Conservation (phyloP, 1,140 invertebrate species). For the Ceratina calcarata region DNA sequence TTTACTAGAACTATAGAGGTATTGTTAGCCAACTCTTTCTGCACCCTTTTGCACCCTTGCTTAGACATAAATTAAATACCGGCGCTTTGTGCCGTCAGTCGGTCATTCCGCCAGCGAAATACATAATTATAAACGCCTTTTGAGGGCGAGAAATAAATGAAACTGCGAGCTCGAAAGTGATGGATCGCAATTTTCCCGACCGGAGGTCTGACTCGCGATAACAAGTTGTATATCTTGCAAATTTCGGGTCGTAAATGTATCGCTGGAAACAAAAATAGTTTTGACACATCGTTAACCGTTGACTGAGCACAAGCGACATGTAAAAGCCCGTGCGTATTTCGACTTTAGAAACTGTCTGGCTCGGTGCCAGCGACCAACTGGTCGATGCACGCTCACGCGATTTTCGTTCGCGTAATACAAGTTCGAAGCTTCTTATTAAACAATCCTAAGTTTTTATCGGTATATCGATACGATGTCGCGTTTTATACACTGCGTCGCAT, state of each 20-base stretch:
- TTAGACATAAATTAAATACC: constrained; percentile 54
- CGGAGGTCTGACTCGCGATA: background rate
- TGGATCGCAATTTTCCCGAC: background rate
- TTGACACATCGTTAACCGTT: constrained; percentile 66
- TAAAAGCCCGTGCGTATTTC: constrained; percentile 56
- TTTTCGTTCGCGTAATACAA: constrained; percentile 61
- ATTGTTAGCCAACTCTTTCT: constrained; percentile 38
- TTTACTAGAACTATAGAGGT: constrained; percentile 43
- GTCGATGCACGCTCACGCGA: constrained; percentile 51
- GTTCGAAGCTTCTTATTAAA: background rate
- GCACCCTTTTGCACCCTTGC: background rate
- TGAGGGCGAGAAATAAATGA: background rate
- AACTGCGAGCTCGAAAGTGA: background rate
- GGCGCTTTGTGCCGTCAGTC: background rate
- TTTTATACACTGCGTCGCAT: no score
- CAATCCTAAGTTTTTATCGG: no score
- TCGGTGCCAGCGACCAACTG: constrained; percentile 43
- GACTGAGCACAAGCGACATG: constrained; percentile 51
- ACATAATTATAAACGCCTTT: constrained; percentile 42
- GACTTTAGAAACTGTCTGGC: constrained; percentile 61
- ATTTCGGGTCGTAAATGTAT: constrained; percentile 55
- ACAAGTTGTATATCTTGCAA: constrained; percentile 22
- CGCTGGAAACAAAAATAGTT: constrained; percentile 63
- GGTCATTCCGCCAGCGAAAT: constrained; percentile 28
- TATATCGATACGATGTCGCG: no score